These are phyloP conservation scores for Oriolus oriolus DNA, from an alignment of 2,113 vertebrate species.

Conservation along the genomic window DNA sequence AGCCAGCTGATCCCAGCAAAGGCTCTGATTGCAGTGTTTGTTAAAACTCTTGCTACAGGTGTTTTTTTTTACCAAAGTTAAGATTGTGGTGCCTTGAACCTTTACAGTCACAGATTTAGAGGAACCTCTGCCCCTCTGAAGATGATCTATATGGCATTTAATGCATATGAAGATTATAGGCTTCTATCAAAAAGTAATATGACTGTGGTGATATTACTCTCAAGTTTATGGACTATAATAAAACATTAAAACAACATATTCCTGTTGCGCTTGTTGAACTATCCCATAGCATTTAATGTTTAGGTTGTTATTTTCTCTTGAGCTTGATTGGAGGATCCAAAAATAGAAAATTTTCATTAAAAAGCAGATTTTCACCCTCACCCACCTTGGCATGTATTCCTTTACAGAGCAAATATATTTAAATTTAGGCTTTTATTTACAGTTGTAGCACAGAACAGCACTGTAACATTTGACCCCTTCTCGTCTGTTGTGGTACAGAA, in stretches of 20 bases:
- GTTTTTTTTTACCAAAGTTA: background rate
- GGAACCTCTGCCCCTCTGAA: background rate
- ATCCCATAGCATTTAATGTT: background rate
- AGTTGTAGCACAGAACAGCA: background rate
- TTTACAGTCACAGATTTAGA: background rate
- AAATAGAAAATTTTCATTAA: background rate
- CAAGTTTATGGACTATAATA: background rate
- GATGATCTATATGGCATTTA: background rate
- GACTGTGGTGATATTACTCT: background rate
- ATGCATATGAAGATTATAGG: background rate
- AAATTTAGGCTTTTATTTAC: background rate
- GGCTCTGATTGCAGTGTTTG: background rate
- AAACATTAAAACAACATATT: background rate
- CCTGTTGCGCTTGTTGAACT: background rate
- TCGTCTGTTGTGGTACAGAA: background rate
- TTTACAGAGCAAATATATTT: background rate
- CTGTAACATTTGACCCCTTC: background rate
- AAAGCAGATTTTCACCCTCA: background rate
- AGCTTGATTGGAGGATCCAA: background rate
- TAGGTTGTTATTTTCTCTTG: background rate
- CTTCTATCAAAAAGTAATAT: background rate
- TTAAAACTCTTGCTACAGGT: too few species aligned
- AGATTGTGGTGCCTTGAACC: background rate
- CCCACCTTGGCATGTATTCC: background rate
- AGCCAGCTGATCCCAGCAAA: background rate